Evolutionary conservation across 2,113 vertebrate species (phyloP), one percentile per base, ranked within the genome.

Genomic region (Hepsetus odoe): DNA sequence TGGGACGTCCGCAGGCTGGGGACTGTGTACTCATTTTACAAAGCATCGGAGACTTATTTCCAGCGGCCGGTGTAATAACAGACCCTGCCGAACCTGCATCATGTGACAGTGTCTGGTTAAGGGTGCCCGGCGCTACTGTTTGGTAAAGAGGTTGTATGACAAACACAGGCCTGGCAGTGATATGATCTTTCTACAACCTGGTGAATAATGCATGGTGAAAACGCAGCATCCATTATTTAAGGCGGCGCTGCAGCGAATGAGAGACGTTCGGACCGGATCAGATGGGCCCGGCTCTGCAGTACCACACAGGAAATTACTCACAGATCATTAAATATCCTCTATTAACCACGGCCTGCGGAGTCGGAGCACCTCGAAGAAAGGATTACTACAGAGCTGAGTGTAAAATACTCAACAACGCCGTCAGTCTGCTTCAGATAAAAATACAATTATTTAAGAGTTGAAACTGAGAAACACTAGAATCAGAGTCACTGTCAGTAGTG

Each of bases 71-170:
- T 3, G 93, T 92, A 94, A 96, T 86, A 61, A 88, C 90, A 95
- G 84, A 91, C 93, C 84, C 69, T 72, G 83, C 84, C 84, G 76
- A 90, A 87, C 87, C 90, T 80, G 86, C 84, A 86, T 89, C 89
- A 83, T 82, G 90, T 86, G 83, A 84, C 72, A 69, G 80, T 92
- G 91, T 94, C 91, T 87, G 85, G 87, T 96, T 92, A 84, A 92
- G 86, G 80, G 75, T 92, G 91, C 93, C 86, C 83, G 86, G 87
- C 86, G 74, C 90, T 86, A 85, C 87, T 87, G 86, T 85, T 88
- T 75, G 67, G 92, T 94, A 93, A 94, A 90, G 86, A 94, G 89
- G 90, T 80, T 89, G 73, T 72, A 81, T 85, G 80, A 72, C 79
- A 76, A 79, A 85, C 85, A 83, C 72, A 51, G 73, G 89, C 84